Base-by-base conservation (phyloP, 1,140 invertebrate species). In the Rhagoletis pomonella region DNA sequence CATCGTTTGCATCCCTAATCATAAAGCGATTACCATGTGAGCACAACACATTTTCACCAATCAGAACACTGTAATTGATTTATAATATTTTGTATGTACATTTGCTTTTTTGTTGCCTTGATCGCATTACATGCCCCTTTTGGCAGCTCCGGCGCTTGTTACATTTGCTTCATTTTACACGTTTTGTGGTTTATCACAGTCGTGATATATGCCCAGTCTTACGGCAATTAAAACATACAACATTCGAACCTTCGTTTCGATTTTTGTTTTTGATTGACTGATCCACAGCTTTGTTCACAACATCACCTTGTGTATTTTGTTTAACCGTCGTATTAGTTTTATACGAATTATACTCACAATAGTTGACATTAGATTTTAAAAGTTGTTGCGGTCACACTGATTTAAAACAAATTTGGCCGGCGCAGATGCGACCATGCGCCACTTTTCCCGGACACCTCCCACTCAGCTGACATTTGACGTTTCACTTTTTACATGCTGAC, bases 1-100 rank as follows among this genome's bases (percentile, higher is more conserved):
- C 29, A 29, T 29, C 29, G 29, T 29, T 29, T 29, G 29, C 64
- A 42, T 47, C 86, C 55, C 69, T 19, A 19, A 87, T 87, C 19
- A 87, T 47, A 29, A 87, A 73, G 58, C 17, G 44, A 42, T 69
- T 86, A 19, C 64, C 86, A 12, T 86, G n/a, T 65, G 44, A 10
- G 14, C 64, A 86, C 19, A 67, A 67, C n/a, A 86, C 39, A 29
- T 86, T n/a, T 55, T 64, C 17, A 50, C 86, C 86, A 3, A 86
- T 9, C 10, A 86, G 47, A 10, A 86, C 12, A 12, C 69, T 10
- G 4, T 60, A 62, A 4, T 62, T 14, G 14, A 62, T 7, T 62
- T n/a, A 12, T 62, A 12, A 62, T 14, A 7, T 12, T 62, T 62
- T 62, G 7, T 14, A 62, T 62, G 14, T 62, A 62, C 7, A 62